Base-by-base conservation (phyloP, 2,113 vertebrate genomes). In the Hippotragus niger region DNA sequence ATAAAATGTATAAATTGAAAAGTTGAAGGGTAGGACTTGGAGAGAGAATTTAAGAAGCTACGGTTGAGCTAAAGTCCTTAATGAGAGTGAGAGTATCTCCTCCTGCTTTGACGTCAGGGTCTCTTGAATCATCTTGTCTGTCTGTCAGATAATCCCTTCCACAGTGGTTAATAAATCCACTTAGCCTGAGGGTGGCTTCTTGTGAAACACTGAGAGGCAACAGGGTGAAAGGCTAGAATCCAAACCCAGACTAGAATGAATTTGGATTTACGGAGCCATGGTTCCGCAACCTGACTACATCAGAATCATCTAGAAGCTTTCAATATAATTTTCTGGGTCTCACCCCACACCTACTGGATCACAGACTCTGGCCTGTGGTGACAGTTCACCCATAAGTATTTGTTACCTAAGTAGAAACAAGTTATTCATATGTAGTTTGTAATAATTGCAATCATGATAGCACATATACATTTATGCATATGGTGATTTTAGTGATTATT, bases 1-100 rank as follows among this genome's bases (percentile, higher is more conserved):
- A 83, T 85, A 74, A 93, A 84, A 93, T 43, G n/a, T 11, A 33
- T 27, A 90, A 96, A 95, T 52, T 80, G 98, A 45, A 88, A 96
- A 62, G 81, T 86, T 67, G 91, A 95, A 93, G 78, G 94, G 33
- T 45, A 84, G 36, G 64, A 45, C 43, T 96, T 97, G 88, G 95
- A 97, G 97, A 76, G 80, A 82, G 85, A 83, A 91, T 62, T 95
- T 16, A 40, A 62, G 76, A 95, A 95, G 57, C 27, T 71, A 62
- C 15, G 25, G 45, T 74, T 94, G 67, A 40, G n/a, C 94, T 92
- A 91, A 60, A 97, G 45, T 76, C 90, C 90, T 83, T 93, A 33
- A n/a, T 85, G 81, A 91, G 94, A 57, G n/a, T 80, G 71, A 81
- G 52, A 85, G 6, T 43, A 7, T 80, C 57, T 55, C 58, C 12